Percentiles rank a stretch among this genome's conserved stretches.
These are phyloP conservation scores for human (Homo sapiens) DNA, from an alignment of 2,113 vertebrate genomes.

Conservation along the genomic window DNA sequence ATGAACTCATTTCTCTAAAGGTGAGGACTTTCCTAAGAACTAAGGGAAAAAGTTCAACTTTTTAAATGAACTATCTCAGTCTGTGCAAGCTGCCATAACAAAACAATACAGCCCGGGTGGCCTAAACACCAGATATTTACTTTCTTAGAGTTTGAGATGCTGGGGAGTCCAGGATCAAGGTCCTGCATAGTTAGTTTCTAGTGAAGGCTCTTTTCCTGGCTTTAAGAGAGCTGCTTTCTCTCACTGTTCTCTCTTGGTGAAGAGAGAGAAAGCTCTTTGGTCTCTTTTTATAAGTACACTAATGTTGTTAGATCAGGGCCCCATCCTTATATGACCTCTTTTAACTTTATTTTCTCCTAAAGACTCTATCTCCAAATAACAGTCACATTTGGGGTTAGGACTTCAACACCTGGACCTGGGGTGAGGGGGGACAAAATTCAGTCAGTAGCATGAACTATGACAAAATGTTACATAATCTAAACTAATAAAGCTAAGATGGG, in stretches of 20 bases:
- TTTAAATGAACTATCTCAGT: not conserved
- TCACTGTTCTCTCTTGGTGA: not conserved
- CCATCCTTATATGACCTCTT: not conserved
- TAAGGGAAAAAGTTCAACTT: not conserved
- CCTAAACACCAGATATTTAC: not conserved
- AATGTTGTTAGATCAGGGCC: not conserved
- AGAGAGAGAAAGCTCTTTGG: not conserved
- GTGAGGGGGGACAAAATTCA: not conserved
- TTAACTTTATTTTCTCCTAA: not conserved
- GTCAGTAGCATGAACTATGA: not conserved
- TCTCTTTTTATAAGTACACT: not conserved
- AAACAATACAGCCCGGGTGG: not conserved
- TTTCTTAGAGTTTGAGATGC: not conserved
- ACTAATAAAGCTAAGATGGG: not conserved
- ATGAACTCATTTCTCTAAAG: not conserved
- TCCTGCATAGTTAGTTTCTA: not conserved
- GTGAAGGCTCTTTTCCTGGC: rapidly evolving
- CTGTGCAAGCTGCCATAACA: not conserved
- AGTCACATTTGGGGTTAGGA: not conserved
- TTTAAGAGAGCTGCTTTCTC: not conserved
- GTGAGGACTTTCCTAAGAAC: not conserved
- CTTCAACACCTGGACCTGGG: not conserved
- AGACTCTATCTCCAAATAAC: not conserved
- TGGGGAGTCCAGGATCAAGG: not conserved
- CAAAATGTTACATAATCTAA: not conserved